Evolutionary conservation across 2,888 invertebrate species (phyloP).

Genomic region (Antitype chi): DNA sequence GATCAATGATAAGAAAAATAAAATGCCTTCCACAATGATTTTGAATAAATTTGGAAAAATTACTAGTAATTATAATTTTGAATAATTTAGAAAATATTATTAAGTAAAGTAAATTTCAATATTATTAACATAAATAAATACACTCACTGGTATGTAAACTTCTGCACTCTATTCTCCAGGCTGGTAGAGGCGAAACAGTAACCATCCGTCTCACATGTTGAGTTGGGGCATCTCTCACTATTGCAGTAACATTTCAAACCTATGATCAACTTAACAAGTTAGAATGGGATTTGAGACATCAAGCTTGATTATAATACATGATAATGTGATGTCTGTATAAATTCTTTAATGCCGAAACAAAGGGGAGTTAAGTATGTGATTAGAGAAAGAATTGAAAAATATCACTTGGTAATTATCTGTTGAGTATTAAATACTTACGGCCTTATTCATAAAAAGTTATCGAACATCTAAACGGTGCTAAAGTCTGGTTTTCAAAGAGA

Average conservation of each 20-base stretch:
- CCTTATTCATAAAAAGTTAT: too few relatives aligned
- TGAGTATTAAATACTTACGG: not conserved
- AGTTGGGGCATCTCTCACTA: slow-evolving; percentile 94
- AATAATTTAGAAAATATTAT: slow-evolving; percentile 31
- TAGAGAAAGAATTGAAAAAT: not conserved
- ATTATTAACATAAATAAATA: slow-evolving; percentile 38
- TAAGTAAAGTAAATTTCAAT: not conserved
- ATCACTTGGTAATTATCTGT: not conserved
- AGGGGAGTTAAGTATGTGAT: not conserved
- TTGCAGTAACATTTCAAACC: slow-evolving; percentile 97
- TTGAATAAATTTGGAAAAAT: slow-evolving; percentile 47
- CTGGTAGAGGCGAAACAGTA: slow-evolving; percentile 96
- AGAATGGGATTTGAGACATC: slow-evolving; percentile 1
- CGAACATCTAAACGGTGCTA: too few relatives aligned
- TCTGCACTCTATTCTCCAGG: slow-evolving; percentile 91
- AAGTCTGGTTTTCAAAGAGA: too few relatives aligned
- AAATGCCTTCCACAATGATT: slow-evolving; percentile 33
- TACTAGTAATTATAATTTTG: slow-evolving; percentile 4
- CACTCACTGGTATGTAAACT: slow-evolving; percentile 95
- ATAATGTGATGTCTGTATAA: not conserved
- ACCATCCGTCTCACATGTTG: slow-evolving; percentile 97
- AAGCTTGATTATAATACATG: not conserved
- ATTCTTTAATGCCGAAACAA: not conserved
- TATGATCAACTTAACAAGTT: slow-evolving; percentile 74
- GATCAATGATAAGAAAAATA: slow-evolving; percentile 17